Conservation (phyloP, 2,888 invertebrate species). For the Ormyrus pomaceus region DNA sequence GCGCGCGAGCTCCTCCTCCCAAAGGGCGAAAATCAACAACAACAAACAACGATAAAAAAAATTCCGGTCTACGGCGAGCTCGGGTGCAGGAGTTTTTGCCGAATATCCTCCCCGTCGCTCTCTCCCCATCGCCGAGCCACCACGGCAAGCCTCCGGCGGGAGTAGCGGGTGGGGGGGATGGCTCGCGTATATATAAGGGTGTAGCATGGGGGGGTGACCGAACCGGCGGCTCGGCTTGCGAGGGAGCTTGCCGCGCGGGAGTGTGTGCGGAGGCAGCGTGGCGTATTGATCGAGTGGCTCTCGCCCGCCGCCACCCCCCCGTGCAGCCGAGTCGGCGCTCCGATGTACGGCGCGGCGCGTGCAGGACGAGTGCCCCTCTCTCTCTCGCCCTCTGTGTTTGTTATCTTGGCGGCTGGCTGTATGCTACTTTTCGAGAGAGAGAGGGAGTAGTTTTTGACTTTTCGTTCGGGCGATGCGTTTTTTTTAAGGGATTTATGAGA, state of each 20-base stretch:
- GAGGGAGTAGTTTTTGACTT: slow-evolving; percentile 2
- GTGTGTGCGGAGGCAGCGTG: slow-evolving; percentile 70
- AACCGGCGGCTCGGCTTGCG: no score
- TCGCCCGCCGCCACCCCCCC: slow-evolving; percentile 45
- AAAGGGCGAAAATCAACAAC: no score
- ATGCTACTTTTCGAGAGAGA: not conserved
- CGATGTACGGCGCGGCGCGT: slow-evolving; percentile 25
- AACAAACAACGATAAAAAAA: no score
- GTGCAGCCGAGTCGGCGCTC: no score
- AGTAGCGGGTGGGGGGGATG: no score
- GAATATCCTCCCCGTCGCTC: slow-evolving; percentile 1
- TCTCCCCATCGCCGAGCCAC: no score
- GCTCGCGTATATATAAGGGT: no score
- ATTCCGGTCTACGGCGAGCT: not conserved
- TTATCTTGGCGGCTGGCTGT: slow-evolving; percentile 12
- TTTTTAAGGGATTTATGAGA: no score
- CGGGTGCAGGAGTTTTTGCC: slow-evolving; percentile 31
- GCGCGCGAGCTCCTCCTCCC: no score
- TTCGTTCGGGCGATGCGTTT: not conserved
- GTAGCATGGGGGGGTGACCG: no score
- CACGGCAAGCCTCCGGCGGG: no score
- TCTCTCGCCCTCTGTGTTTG: slow-evolving; percentile 29
- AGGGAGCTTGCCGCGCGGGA: slow-evolving; percentile 19
- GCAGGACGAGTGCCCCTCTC: slow-evolving; percentile 27
- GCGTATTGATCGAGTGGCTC: slow-evolving; percentile 76